Conservation (phyloP, 2,797 vertebrate species). For the Eulemur coronatus region DNA sequence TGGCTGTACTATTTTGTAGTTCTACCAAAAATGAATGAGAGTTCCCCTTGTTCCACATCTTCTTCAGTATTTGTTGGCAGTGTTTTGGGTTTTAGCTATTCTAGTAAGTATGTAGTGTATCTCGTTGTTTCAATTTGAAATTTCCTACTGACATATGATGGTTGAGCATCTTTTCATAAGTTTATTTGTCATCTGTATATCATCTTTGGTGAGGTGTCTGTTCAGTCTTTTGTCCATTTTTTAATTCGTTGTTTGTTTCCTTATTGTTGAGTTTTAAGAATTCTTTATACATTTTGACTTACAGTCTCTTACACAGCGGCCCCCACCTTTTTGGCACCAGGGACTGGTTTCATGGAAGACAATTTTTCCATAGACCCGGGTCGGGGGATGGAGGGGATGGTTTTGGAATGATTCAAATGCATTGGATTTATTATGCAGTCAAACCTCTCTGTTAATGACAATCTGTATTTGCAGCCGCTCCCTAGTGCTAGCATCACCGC, state of each 20-base stretch:
- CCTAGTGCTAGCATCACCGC: too few species aligned
- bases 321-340: too few species aligned
- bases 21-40: neutral
- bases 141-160: neutral
- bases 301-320: neutral
- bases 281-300: neutral
- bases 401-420: too few species aligned
- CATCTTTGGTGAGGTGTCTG: neutral
- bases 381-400: too few species aligned
- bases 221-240: neutral
- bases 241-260: neutral
- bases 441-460: too few species aligned
- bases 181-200: neutral
- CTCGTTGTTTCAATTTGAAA: neutral
- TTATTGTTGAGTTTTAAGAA: constrained; percentile 15
- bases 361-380: too few species aligned
- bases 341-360: too few species aligned
- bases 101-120: neutral
- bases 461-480: too few species aligned
- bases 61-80: neutral
- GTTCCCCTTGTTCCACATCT: neutral
- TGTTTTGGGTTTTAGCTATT: constrained; percentile 29
- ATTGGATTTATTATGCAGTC: too few species aligned
- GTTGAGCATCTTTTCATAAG: neutral
- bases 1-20: neutral